A percentile compares a stretch with the other conserved stretches of the same genome.
phyloP scores from a whole-genome alignment of 1,140 invertebrate species.

The Rhyzopertha dominica region DNA sequence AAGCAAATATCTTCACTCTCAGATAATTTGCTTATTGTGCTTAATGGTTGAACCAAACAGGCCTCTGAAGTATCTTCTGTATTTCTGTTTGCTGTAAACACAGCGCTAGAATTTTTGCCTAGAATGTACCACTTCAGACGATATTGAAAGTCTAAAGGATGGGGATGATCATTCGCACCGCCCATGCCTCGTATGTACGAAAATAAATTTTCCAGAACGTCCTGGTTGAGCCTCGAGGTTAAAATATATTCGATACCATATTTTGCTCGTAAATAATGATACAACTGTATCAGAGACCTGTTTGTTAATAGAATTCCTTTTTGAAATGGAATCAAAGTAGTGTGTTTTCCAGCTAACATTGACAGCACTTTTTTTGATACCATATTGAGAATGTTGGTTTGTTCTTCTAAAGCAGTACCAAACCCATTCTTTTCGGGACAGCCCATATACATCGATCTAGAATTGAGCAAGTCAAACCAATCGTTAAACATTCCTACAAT shows the following conservation, averaged over 20 bases:
- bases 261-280: too few relatives aligned
- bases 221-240: slow-evolving; percentile 25
- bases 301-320: too few relatives aligned
- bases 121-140: slow-evolving; percentile 26
- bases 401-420: too few relatives aligned
- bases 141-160: slow-evolving; percentile 23
- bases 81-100: slow-evolving; percentile 24
- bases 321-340: too few relatives aligned
- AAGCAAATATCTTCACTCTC: slow-evolving; percentile 4
- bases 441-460: too few relatives aligned
- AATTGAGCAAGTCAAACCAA: too few relatives aligned
- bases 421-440: too few relatives aligned
- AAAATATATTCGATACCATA: slow-evolving; percentile 23
- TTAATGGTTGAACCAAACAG: background rate
- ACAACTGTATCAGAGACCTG: too few relatives aligned
- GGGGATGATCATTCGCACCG: slow-evolving; percentile 26
- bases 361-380: too few relatives aligned
- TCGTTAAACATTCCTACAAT: too few relatives aligned
- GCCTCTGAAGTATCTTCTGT: slow-evolving; percentile 8
- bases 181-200: slow-evolving; percentile 30
- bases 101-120: slow-evolving; percentile 23
- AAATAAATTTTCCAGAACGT: slow-evolving; percentile 32
- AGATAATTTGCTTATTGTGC: background rate
- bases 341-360: too few relatives aligned
- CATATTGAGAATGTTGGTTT: too few relatives aligned